Conservation (phyloP, 2,113 vertebrate species). For the Arothron firmamentum region DNA sequence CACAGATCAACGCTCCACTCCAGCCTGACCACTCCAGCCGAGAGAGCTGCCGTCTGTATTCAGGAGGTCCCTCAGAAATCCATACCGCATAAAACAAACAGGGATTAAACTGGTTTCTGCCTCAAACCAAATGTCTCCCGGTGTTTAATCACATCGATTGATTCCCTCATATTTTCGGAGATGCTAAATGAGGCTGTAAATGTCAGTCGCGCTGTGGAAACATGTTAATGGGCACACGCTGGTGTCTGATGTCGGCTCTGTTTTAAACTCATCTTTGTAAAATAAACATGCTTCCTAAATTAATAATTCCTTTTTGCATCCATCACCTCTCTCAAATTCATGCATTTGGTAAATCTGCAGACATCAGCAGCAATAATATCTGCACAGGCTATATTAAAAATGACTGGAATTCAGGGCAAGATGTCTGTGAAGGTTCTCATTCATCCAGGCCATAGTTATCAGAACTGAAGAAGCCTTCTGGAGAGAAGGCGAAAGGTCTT, state of each 20-base stretch:
- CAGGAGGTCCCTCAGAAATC: background rate
- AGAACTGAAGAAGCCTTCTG: too few species aligned
- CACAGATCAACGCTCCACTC: background rate
- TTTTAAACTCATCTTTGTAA: background rate
- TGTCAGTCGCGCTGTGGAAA: conserved; percentile 13
- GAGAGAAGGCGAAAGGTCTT: too few species aligned
- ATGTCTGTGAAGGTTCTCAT: too few species aligned
- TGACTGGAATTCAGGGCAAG: too few species aligned
- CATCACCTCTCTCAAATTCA: too few species aligned
- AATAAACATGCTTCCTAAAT: background rate
- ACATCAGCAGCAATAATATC: too few species aligned
- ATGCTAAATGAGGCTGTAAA: conserved; percentile 9
- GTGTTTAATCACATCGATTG: conserved; percentile 11
- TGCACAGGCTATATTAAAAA: too few species aligned
- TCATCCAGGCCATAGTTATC: too few species aligned
- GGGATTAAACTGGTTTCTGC: background rate
- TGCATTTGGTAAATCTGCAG: too few species aligned
- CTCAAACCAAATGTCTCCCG: conserved; percentile 5
- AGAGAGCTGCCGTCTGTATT: too few species aligned
- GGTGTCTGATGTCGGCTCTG: background rate
- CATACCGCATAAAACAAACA: background rate
- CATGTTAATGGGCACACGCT: background rate
- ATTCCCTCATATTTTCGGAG: background rate
- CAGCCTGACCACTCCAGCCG: background rate
- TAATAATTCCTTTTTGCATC: too few species aligned